phyloP scores from a whole-genome alignment of 2,888 invertebrate genomes.

The Lepidonotus clava region DNA sequence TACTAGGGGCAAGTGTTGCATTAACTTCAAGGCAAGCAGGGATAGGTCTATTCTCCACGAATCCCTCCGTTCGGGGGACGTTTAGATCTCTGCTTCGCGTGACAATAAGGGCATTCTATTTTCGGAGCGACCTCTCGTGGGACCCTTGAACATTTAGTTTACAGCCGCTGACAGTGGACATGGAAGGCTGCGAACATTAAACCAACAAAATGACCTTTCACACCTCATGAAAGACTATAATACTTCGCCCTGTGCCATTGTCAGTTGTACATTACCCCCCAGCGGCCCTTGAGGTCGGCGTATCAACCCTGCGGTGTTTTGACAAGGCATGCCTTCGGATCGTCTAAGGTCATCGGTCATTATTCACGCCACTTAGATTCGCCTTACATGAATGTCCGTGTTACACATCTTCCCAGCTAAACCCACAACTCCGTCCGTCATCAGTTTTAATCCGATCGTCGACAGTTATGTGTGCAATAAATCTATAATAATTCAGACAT shows the following conservation, averaged over 20 bases:
- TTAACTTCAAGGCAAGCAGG: no score
- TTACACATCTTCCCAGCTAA: neutral
- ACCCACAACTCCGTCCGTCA: neutral
- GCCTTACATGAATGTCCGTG: neutral
- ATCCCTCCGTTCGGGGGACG: neutral
- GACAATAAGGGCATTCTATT: neutral
- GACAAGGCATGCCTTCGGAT: neutral
- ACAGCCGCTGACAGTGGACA: neutral
- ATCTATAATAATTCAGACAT: no score
- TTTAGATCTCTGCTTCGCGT: neutral
- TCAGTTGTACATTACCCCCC: neutral
- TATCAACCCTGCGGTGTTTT: neutral
- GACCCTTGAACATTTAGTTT: neutral
- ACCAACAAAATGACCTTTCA: conserved; percentile 28
- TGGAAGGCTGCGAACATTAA: neutral
- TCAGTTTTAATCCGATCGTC: no score
- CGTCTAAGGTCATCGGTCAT: neutral
- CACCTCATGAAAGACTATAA: conserved; percentile 35
- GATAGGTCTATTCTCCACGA: no score
- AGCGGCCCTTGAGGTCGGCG: no score
- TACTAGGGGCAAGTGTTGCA: no score
- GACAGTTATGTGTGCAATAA: no score
- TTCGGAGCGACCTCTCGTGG: neutral
- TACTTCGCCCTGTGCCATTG: conserved; percentile 16
- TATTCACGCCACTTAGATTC: conserved; percentile 16